Conservation (phyloP, 2,113 vertebrate species). For the Bombycilla garrulus region DNA sequence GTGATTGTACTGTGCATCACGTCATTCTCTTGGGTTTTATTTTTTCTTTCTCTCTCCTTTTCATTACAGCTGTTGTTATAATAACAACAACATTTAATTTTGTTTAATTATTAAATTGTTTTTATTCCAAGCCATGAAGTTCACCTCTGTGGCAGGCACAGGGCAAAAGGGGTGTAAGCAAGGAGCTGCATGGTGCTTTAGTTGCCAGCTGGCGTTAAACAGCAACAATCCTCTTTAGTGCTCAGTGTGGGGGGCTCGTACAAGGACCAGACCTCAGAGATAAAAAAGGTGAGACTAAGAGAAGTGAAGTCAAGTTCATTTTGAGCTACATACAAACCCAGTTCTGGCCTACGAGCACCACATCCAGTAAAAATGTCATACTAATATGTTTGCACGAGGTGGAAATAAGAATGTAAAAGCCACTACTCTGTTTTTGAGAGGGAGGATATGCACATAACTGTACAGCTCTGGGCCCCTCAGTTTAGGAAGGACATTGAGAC, state of each 20-base stretch:
- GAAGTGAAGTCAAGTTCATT: not conserved
- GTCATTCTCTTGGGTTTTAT: not conserved
- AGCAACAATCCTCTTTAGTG: not conserved
- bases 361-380: not conserved
- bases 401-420: not conserved
- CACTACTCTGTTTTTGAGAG: not conserved
- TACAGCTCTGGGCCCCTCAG: too few species aligned
- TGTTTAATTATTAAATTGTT: not conserved
- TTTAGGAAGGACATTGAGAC: too few species aligned
- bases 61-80: too few species aligned
- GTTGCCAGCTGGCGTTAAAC: not conserved
- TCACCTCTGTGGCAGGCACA: not conserved
- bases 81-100: not conserved
- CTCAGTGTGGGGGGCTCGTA: rapidly evolving
- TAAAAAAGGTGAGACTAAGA: not conserved
- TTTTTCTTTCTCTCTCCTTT: not conserved
- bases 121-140: not conserved
- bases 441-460: not conserved
- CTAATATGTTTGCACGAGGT: not conserved
- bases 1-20: too few species aligned
- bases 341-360: not conserved
- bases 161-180: not conserved
- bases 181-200: not conserved
- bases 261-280: not conserved
- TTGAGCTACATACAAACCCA: not conserved